phyloP scores from a whole-genome alignment of 2,113 vertebrate species.

The Crotophaga sulcirostris region DNA sequence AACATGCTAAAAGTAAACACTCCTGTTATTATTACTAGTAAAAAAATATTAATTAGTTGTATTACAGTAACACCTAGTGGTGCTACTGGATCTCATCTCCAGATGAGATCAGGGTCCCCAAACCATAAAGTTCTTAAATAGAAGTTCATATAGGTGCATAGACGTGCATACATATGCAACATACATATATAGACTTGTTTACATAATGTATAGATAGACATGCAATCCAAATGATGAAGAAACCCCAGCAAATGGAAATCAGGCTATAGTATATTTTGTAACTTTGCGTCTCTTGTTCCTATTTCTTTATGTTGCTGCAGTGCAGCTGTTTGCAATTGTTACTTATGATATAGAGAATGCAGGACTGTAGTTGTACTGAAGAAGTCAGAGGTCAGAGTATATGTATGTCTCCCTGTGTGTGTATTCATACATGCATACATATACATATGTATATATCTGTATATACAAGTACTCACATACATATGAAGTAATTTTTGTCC shows the following conservation, averaged over 20 bases:
- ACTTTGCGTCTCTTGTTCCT: not conserved
- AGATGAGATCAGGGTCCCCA: conserved; percentile 2
- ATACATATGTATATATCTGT: too few relatives aligned
- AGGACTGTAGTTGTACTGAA: not conserved
- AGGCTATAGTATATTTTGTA: not conserved
- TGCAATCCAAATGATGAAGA: not conserved
- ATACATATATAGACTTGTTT: accelerated
- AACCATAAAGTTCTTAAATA: not conserved
- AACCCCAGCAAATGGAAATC: not conserved
- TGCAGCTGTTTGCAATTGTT: not conserved
- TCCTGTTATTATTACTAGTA: conserved; percentile 17
- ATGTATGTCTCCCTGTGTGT: accelerated
- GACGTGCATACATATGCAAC: not conserved
- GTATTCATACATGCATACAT: too few relatives aligned
- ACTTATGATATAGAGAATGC: not conserved
- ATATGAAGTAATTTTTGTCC: not conserved
- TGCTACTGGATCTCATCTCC: conserved; percentile 36
- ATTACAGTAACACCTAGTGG: conserved; percentile 73
- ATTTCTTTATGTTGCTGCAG: not conserved
- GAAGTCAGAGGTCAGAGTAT: not conserved
- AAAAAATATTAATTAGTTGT: conserved; percentile 68
- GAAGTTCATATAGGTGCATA: not conserved
- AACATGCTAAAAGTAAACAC: not conserved
- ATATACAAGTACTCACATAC: too few relatives aligned
- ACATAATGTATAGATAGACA: not conserved